A percentile compares a stretch with the other conserved stretches of the same genome.
Evolutionary conservation across 2,888 invertebrate species (phyloP).

Genomic region (Cerceris ruficornis): DNA sequence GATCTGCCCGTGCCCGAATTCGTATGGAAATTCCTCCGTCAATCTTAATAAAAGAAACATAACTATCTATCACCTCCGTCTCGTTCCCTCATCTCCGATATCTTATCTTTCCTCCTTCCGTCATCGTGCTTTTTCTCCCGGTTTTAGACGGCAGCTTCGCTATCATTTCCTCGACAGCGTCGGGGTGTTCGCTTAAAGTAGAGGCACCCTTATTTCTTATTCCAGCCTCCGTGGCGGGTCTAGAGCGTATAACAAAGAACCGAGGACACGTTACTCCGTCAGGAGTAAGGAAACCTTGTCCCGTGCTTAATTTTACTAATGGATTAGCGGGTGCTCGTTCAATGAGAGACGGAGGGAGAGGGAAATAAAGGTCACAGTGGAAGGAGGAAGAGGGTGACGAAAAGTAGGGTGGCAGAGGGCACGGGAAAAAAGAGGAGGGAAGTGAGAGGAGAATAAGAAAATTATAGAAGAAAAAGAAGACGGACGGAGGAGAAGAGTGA

Average conservation of each 20-base stretch:
- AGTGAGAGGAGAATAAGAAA: too few species aligned
- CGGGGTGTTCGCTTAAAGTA: slow-evolving; percentile 29
- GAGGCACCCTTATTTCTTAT: slow-evolving; percentile 49
- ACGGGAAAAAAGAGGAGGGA: too few species aligned
- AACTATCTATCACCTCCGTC: slow-evolving; percentile 45
- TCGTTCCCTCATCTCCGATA: slow-evolving; percentile 32
- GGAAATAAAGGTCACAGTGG: not conserved
- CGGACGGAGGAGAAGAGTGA: too few species aligned
- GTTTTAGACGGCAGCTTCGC: not conserved
- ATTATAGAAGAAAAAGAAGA: too few species aligned
- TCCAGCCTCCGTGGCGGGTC: slow-evolving; percentile 27
- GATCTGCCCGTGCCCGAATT: not conserved
- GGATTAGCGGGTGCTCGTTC: slow-evolving; percentile 67
- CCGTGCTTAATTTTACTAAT: slow-evolving; percentile 74
- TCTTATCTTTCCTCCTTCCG: slow-evolving; percentile 32
- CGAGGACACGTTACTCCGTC: slow-evolving; percentile 42
- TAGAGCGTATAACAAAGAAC: slow-evolving; percentile 41
- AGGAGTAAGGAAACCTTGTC: slow-evolving; percentile 43
- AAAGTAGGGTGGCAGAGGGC: too few species aligned
- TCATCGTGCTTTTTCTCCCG: not conserved
- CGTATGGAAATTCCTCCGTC: slow-evolving; percentile 2
- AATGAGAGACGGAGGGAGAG: slow-evolving; percentile 59
- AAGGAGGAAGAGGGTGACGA: too few species aligned
- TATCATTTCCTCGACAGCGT: slow-evolving; percentile 10
- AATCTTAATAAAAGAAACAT: slow-evolving; percentile 4